Conservation (phyloP, 2,113 vertebrate species). For the Potamarius usumacintae region DNA sequence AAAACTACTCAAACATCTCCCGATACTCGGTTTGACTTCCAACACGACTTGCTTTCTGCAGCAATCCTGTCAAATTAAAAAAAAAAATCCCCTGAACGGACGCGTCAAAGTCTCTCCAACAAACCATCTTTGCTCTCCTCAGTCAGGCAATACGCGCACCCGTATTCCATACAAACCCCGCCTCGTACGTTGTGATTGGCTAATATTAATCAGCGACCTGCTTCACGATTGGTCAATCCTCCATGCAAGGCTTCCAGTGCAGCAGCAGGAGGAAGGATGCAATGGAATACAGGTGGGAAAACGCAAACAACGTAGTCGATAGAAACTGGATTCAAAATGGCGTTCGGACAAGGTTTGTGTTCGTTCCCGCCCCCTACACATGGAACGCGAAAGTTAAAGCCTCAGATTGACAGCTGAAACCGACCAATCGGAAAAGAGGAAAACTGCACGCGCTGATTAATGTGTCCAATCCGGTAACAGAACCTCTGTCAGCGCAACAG, state of each 20-base stretch:
- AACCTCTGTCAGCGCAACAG: not conserved
- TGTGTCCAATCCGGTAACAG: not conserved
- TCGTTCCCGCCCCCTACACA: conserved; percentile 64
- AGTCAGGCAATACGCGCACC: conserved; percentile 65
- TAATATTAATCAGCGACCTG: not conserved
- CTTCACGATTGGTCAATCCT: not conserved
- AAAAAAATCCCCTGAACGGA: conserved; percentile 31
- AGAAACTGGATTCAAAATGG: conserved; percentile 82
- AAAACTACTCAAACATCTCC: not conserved
- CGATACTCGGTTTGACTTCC: not conserved
- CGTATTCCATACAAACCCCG: conserved; percentile 2
- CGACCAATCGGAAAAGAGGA: conserved; percentile 49
- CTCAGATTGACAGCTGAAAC: conserved; percentile 47
- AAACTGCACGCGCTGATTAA: conserved; percentile 19
- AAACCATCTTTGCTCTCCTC: conserved; percentile 61
- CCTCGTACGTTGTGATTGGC: not conserved
- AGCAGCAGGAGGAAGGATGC: not conserved
- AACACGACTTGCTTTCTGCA: conserved; percentile 12
- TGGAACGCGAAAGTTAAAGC: conserved; percentile 1
- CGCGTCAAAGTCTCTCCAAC: conserved; percentile 28
- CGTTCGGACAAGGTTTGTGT: conserved; percentile 81
- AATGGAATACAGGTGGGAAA: not conserved
- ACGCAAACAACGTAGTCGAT: not conserved
- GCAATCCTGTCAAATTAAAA: conserved; percentile 25
- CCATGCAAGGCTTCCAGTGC: not conserved